Conservation (phyloP, 1,140 invertebrate species). For the Drusus annulatus region DNA sequence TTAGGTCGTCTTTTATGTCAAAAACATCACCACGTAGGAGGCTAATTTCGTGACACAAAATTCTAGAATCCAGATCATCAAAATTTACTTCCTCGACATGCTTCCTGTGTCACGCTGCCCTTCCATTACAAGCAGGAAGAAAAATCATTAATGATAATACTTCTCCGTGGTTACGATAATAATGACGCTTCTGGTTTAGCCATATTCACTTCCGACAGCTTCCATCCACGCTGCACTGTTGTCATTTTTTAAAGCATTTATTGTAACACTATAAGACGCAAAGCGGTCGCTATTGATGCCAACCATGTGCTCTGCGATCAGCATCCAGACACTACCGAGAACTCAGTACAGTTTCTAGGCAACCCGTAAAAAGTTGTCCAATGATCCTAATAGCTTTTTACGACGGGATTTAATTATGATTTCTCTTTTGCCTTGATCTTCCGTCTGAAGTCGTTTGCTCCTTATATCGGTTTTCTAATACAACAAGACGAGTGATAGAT, state of each 20-base stretch:
- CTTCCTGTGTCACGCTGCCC: too few relatives aligned
- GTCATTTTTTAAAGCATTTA: conserved; percentile 1
- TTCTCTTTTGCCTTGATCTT: neutral
- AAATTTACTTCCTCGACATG: too few relatives aligned
- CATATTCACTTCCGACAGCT: neutral
- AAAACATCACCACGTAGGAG: too few relatives aligned
- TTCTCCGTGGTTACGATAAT: too few relatives aligned
- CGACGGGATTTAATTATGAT: conserved; percentile 1
- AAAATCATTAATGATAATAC: too few relatives aligned
- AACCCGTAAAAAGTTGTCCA: conserved; percentile 1
- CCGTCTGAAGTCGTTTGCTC: neutral
- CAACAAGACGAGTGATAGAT: neutral
- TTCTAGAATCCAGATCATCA: too few relatives aligned
- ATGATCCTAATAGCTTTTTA: conserved; percentile 3
- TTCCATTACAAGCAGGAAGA: too few relatives aligned
- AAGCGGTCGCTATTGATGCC: neutral
- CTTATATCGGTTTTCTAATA: neutral
- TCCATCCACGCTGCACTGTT: neutral
- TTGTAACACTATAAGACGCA: neutral
- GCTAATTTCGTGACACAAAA: too few relatives aligned
- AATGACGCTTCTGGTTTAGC: neutral
- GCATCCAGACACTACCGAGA: neutral
- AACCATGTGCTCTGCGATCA: neutral
- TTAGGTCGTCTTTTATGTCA: too few relatives aligned
- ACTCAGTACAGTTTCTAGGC: neutral